These are phyloP conservation scores for Spisula solida DNA, from an alignment of 2,888 invertebrate genomes.

Conservation along the genomic window DNA sequence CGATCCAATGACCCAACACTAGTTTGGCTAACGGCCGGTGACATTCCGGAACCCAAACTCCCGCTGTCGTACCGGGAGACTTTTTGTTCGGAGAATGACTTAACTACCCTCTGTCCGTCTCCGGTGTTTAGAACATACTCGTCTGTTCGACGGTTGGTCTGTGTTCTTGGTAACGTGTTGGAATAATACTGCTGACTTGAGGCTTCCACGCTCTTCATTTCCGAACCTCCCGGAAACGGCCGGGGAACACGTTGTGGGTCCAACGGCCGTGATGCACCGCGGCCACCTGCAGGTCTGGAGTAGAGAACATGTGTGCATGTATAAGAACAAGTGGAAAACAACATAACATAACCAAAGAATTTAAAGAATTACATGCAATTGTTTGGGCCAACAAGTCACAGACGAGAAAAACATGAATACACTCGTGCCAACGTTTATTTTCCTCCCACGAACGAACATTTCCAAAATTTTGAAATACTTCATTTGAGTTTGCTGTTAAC, in stretches of 20 bases:
- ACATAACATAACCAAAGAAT: background rate
- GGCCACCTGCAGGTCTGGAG: conserved; percentile 56
- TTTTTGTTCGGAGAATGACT: conserved; percentile 66
- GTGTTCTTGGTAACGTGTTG: conserved; percentile 50
- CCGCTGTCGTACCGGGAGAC: conserved; percentile 43
- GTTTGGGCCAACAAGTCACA: background rate
- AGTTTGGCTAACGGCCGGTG: conserved; percentile 67
- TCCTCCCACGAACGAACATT: background rate
- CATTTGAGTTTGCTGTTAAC: background rate
- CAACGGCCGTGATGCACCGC: conserved; percentile 48
- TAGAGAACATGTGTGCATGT: background rate
- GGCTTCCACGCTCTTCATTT: conserved; percentile 43
- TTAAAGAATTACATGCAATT: background rate
- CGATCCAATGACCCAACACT: conserved; percentile 53
- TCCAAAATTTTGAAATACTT: background rate
- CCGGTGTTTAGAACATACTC: conserved; percentile 56
- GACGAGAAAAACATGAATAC: background rate
- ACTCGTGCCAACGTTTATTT: background rate
- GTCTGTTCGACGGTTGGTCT: conserved; percentile 59
- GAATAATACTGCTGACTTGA: conserved; percentile 55
- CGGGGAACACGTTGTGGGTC: conserved; percentile 63
- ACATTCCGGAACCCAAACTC: conserved; percentile 41
- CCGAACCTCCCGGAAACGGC: conserved; percentile 53
- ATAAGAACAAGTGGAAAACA: background rate
- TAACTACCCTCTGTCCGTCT: conserved; percentile 61